Conservation (phyloP, 2,888 invertebrate genomes). For the Tromatobia lineatoria region DNA sequence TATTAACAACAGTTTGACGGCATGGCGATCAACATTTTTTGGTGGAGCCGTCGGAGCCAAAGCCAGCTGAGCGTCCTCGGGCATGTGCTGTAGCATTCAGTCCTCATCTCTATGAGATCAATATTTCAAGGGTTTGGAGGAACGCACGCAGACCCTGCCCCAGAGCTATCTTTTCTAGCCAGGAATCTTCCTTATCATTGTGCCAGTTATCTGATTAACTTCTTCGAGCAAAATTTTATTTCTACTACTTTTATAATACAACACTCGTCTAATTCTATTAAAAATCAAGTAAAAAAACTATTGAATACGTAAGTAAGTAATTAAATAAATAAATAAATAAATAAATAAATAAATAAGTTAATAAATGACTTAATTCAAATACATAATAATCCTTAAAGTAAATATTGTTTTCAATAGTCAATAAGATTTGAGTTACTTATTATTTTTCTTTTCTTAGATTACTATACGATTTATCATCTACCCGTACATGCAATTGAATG, state of each 20-base stretch:
- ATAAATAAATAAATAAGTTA: too few relatives aligned
- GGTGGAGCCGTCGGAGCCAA: slow-evolving; percentile 63
- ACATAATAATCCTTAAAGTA: neutral
- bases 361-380: neutral
- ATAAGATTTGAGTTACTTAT: neutral
- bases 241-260: neutral
- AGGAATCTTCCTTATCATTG: slow-evolving; percentile 68
- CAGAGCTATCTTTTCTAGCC: slow-evolving; percentile 29
- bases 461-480: neutral
- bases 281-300: slow-evolving; percentile 12
- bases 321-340: neutral
- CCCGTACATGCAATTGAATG: neutral
- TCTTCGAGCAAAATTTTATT: neutral
- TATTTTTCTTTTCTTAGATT: neutral
- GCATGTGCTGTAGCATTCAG: slow-evolving; percentile 70
- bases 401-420: neutral
- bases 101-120: slow-evolving; percentile 70
- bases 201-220: slow-evolving; percentile 7
- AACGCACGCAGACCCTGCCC: slow-evolving; percentile 64
- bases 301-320: neutral
- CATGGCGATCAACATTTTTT: slow-evolving; percentile 78
- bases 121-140: slow-evolving; percentile 70
- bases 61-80: slow-evolving; percentile 72
- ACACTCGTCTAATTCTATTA: neutral
- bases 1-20: slow-evolving; percentile 79